These are phyloP conservation scores for Melanotaenia nigrans DNA, from an alignment of 2,797 vertebrate species.

Conservation along the genomic window DNA sequence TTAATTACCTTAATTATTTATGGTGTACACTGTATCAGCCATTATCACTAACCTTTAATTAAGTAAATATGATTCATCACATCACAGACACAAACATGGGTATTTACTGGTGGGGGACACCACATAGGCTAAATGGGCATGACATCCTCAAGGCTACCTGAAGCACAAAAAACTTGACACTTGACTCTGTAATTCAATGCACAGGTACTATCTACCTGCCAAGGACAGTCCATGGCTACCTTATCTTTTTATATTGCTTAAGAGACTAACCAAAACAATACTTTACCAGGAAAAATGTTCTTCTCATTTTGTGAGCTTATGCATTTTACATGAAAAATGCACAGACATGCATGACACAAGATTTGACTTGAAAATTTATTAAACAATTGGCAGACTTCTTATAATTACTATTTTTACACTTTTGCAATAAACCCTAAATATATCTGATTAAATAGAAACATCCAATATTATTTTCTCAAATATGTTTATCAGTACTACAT, in stretches of 20 bases:
- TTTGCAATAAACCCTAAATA: neutral
- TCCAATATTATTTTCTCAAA: neutral
- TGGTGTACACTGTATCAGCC: neutral
- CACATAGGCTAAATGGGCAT: conserved; percentile 38
- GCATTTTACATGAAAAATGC: neutral
- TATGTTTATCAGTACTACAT: neutral
- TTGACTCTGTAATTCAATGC: conserved; percentile 74
- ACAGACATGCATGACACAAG: no score
- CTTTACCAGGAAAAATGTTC: conserved; percentile 13
- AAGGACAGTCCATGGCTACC: conserved; percentile 50
- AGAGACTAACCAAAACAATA: conserved; percentile 24
- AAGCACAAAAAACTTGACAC: conserved; percentile 64
- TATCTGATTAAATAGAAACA: conserved; percentile 11
- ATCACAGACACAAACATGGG: conserved; percentile 23
- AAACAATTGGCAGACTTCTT: neutral
- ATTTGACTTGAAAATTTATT: neutral
- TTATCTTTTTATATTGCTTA: conserved; percentile 39
- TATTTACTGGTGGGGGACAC: conserved; percentile 40
- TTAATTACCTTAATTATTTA: neutral
- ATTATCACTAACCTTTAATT: neutral
- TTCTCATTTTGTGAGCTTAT: neutral
- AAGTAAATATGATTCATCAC: conserved; percentile 1
- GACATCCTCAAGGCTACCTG: conserved; percentile 39
- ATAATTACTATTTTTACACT: neutral
- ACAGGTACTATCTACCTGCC: conserved; percentile 50